Percentiles rank a stretch among this genome's conserved stretches.
Evolutionary conservation across 2,888 invertebrate genomes (phyloP).

Genomic region (Cataglyphis rosenhaueri): DNA sequence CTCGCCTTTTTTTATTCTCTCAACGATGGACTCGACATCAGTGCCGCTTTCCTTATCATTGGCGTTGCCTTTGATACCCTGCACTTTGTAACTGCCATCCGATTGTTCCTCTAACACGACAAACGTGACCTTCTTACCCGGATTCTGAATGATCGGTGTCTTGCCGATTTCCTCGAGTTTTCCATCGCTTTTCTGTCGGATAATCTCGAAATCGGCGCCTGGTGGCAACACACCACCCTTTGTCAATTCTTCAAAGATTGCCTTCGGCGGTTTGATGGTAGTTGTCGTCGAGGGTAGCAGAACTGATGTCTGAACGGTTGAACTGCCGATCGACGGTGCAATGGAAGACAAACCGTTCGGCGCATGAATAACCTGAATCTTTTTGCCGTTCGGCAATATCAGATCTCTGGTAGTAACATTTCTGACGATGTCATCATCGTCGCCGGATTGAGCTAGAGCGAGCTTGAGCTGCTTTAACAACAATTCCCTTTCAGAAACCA

Average conservation of each 20-base stretch:
- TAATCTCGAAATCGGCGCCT: constrained; percentile 92
- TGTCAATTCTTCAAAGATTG: constrained; percentile 90
- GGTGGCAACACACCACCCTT: constrained; percentile 93
- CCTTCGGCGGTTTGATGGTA: constrained; percentile 88
- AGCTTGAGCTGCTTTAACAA: constrained; percentile 91
- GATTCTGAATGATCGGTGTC: constrained; percentile 87
- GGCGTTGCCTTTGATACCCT: constrained; percentile 89
- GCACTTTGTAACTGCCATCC: constrained; percentile 94
- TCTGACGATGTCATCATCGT: constrained; percentile 88
- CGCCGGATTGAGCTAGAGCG: constrained; percentile 90
- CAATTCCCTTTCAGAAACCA: constrained; percentile 89
- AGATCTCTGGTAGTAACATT: constrained; percentile 92
- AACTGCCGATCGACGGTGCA: constrained; percentile 71
- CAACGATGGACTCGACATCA: constrained; percentile 93
- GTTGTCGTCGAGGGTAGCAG: constrained; percentile 84
- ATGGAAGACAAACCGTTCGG: constrained; percentile 77
- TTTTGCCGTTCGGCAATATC: constrained; percentile 91
- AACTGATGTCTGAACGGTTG: constrained; percentile 69
- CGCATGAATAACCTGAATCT: constrained; percentile 87
- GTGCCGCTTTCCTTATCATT: constrained; percentile 88
- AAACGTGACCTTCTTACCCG: constrained; percentile 94
- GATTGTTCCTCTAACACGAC: constrained; percentile 94
- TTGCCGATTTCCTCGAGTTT: constrained; percentile 90
- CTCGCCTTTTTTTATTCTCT: constrained; percentile 93
- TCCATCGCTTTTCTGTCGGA: constrained; percentile 91